Evolutionary conservation across 2,113 vertebrate genomes (phyloP).

Genomic region (Ophthalmolycus amberensis): DNA sequence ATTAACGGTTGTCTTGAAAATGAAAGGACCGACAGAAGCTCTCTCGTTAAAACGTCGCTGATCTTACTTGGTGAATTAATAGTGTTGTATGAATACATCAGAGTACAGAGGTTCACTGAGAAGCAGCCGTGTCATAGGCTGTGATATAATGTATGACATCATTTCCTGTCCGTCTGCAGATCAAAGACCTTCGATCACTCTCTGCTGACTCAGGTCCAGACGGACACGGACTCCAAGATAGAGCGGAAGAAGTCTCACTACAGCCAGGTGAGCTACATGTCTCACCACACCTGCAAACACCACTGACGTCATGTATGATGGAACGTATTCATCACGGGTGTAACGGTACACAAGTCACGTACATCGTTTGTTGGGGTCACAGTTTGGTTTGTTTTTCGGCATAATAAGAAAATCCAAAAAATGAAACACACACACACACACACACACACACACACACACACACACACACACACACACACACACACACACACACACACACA

Average conservation of each 20-base stretch:
- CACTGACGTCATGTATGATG: not conserved
- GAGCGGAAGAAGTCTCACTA: conserved; percentile 91
- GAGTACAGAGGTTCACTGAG: not conserved
- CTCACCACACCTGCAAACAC: conserved; percentile 25
- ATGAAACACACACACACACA: too few species aligned
- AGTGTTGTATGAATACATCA: not conserved
- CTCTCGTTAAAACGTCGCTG: too few species aligned
- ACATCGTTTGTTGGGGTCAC: not conserved
- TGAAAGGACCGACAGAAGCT: too few species aligned
- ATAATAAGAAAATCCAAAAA: not conserved
- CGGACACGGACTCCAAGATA: conserved; percentile 83
- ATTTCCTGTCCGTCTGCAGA: conserved; percentile 72
- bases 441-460: too few species aligned
- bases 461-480: too few species aligned
- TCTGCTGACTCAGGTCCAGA: conserved; percentile 72
- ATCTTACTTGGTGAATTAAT: not conserved
- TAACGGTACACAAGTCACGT: too few species aligned
- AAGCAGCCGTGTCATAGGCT: not conserved
- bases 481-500: too few species aligned
- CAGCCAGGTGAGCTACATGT: conserved; percentile 84
- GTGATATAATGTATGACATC: not conserved
- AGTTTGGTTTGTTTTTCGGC: not conserved
- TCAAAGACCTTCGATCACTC: conserved; percentile 86
- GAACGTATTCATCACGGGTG: not conserved
- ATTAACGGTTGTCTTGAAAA: too few species aligned